Conservation (phyloP, 2,113 vertebrate genomes). For the Heterotilapia buettikoferi region DNA sequence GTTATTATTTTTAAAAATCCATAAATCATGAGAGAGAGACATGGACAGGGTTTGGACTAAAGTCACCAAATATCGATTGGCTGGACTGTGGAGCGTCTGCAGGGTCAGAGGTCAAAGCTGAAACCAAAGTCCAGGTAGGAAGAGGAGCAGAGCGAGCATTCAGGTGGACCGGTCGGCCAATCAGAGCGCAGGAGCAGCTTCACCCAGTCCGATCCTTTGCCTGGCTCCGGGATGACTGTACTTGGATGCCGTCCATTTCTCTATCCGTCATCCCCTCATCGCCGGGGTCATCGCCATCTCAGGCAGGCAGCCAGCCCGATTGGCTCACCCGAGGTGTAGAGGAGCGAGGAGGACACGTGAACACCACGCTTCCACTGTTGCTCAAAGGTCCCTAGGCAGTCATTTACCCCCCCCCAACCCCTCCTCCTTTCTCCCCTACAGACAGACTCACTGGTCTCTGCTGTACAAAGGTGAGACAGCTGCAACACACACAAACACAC, state of each 20-base stretch:
- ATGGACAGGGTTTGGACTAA: neutral
- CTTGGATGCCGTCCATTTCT: neutral
- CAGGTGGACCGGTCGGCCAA: neutral
- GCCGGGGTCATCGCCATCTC: neutral
- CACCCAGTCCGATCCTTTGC: neutral
- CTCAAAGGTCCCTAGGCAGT: constrained; percentile 47
- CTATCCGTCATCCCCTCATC: neutral
- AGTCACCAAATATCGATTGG: neutral
- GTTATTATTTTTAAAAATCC: neutral
- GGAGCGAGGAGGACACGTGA: constrained; percentile 7
- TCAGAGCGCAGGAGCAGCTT: neutral
- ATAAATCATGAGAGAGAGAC: neutral
- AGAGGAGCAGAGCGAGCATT: neutral
- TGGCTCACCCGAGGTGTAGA: neutral
- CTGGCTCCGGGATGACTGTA: neutral
- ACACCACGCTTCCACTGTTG: constrained; percentile 22
- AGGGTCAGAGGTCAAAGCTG: neutral
- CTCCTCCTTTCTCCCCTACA: neutral
- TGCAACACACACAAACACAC: neutral
- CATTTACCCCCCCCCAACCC: neutral
- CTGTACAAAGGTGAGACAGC: constrained; percentile 31
- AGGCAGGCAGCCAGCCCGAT: neutral
- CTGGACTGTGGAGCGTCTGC: neutral
- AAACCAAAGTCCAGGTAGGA: neutral
- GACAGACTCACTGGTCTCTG: neutral